Conservation (phyloP, 2,113 vertebrate genomes). For the Mobula birostris region DNA sequence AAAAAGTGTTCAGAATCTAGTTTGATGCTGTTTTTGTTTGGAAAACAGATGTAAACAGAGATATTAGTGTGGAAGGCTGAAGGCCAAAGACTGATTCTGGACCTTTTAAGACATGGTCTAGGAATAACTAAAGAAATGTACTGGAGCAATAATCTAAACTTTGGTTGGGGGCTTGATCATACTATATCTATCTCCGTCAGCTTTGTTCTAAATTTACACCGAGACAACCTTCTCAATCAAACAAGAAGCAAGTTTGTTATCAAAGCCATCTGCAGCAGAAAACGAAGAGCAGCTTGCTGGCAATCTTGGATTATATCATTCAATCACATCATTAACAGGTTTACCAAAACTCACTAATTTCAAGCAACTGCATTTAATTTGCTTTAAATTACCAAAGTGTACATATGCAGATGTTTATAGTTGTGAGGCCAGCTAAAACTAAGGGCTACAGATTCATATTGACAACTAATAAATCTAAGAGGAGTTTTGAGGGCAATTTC, state of each 20-base stretch:
- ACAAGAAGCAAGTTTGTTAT: not conserved
- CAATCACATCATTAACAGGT: not conserved
- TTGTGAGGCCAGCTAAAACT: not conserved
- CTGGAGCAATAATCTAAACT: not conserved
- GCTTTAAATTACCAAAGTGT: not conserved
- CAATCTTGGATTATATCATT: not conserved
- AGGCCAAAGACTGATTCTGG: not conserved
- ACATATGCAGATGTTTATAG: not conserved
- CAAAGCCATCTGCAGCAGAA: not conserved
- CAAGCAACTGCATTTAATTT: not conserved
- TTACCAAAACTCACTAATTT: not conserved
- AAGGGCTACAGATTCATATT: not conserved
- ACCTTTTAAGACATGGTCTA: not conserved
- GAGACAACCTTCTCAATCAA: not conserved
- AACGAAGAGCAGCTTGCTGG: not conserved
- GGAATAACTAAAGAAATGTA: not conserved
- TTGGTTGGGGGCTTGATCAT: not conserved
- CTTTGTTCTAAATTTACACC: not conserved
- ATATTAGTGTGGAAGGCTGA: not conserved
- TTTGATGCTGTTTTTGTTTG: not conserved
- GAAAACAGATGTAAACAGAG: conserved; percentile 3
- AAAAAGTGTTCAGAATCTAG: not conserved
- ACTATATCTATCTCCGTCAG: not conserved
- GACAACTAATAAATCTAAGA: not conserved
- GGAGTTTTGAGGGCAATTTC: not conserved